A percentile compares a stretch with the other conserved stretches of the same genome.
These are phyloP conservation scores for Melinopterus prodromus DNA, from an alignment of 2,888 invertebrate genomes.

Conservation along the genomic window DNA sequence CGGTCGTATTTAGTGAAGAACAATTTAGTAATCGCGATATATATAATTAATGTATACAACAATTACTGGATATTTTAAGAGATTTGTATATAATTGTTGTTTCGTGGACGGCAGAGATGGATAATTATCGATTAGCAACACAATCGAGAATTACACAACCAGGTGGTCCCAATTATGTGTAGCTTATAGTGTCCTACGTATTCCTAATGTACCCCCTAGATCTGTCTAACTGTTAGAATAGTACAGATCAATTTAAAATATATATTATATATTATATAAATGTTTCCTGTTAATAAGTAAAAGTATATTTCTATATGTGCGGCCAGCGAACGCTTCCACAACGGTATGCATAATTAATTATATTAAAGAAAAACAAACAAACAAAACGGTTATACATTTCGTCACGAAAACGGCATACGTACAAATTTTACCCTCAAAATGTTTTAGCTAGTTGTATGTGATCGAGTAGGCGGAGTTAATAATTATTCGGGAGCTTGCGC, in stretches of 20 bases:
- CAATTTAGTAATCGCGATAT: slow-evolving; percentile 47
- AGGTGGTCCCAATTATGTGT: slow-evolving; percentile 50
- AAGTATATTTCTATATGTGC: slow-evolving; percentile 56
- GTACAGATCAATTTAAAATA: slow-evolving; percentile 57
- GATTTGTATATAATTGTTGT: slow-evolving; percentile 60
- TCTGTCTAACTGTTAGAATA: slow-evolving; percentile 61
- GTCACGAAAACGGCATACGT: slow-evolving; percentile 24
- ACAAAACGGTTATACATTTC: slow-evolving; percentile 31
- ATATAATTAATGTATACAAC: slow-evolving; percentile 57
- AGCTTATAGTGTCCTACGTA: slow-evolving; percentile 59
- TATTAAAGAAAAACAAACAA: slow-evolving; percentile 33
- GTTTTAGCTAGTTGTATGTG: background rate
- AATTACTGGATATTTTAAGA: slow-evolving; percentile 57
- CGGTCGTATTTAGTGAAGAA: slow-evolving; percentile 43
- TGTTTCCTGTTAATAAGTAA: slow-evolving; percentile 63
- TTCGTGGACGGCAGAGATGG: slow-evolving; percentile 47
- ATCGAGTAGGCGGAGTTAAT: too few species aligned
- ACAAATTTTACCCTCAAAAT: slow-evolving; percentile 4
- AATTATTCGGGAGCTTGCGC: background rate
- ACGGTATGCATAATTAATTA: background rate
- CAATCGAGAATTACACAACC: slow-evolving; percentile 13
- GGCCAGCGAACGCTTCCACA: background rate
- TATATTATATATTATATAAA: slow-evolving; percentile 61
- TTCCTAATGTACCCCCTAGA: slow-evolving; percentile 59
- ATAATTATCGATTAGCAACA: background rate